Evolutionary conservation across 2,888 invertebrate genomes (phyloP).

Genomic region (Sinelater perroti): DNA sequence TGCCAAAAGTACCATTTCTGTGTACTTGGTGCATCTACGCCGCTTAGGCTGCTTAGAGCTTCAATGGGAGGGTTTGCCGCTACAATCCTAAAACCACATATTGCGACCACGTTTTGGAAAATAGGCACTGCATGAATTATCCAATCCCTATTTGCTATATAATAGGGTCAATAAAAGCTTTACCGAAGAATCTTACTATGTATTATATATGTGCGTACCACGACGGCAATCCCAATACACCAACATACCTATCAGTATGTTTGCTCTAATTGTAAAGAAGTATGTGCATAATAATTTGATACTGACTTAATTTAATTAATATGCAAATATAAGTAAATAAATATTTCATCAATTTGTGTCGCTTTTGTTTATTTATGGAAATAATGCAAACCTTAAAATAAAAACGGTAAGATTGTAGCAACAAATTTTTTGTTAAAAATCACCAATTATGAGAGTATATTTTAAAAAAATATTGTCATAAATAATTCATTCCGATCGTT

Average conservation of each 20-base stretch:
- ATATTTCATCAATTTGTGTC: too few species aligned
- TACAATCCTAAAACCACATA: slow-evolving; percentile 10
- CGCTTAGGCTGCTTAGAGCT: background rate
- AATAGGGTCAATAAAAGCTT: background rate
- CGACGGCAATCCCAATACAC: background rate
- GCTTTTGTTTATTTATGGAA: too few species aligned
- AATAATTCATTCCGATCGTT: too few species aligned
- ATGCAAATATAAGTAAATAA: too few species aligned
- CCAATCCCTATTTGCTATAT: slow-evolving; percentile 6
- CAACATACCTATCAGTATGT: background rate
- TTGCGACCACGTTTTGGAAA: slow-evolving; percentile 9
- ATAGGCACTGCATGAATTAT: background rate
- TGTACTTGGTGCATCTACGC: slow-evolving; percentile 4
- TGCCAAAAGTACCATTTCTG: slow-evolving; percentile 19
- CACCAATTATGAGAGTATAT: too few species aligned
- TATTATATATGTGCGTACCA: slow-evolving; percentile 16
- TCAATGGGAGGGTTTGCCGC: background rate
- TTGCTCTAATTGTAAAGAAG: background rate
- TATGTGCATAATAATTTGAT: background rate
- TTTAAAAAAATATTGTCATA: too few species aligned
- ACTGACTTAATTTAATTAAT: too few species aligned
- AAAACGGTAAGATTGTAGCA: too few species aligned
- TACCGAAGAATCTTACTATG: slow-evolving; percentile 13
- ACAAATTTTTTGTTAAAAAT: too few species aligned
- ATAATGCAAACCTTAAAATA: too few species aligned